Percentiles rank a stretch among this genome's conserved stretches.
phyloP scores from a whole-genome alignment of 2,113 vertebrate genomes.

The Cheilinus undulatus region DNA sequence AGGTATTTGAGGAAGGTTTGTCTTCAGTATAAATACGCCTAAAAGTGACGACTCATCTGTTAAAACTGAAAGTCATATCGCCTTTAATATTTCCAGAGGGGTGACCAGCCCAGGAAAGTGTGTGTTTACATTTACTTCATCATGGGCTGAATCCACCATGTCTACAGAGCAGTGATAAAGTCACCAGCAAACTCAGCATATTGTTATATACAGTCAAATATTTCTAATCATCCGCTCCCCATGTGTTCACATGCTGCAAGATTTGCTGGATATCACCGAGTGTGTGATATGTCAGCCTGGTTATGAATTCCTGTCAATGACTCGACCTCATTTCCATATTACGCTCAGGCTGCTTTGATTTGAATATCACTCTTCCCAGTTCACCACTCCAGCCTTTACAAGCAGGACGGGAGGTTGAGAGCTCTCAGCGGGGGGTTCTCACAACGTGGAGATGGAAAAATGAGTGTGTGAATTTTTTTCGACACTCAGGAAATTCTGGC shows the following conservation, averaged over 20 bases:
- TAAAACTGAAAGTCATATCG: background rate
- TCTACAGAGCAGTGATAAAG: background rate
- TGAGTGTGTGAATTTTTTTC: conserved; percentile 21
- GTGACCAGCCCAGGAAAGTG: background rate
- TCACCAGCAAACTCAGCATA: conserved; percentile 7
- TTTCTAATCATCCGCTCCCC: background rate
- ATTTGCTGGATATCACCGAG: conserved; percentile 22
- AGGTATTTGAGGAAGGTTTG: too few relatives aligned
- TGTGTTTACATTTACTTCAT: background rate
- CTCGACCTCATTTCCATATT: conserved; percentile 67
- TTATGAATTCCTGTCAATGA: conserved; percentile 71
- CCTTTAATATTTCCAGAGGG: background rate
- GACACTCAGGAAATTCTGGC: conserved; percentile 30
- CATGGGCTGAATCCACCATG: background rate
- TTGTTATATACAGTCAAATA: conserved; percentile 32
- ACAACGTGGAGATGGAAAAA: conserved; percentile 49
- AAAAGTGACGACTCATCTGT: too few relatives aligned
- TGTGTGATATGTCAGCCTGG: conserved; percentile 46
- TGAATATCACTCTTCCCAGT: conserved; percentile 70
- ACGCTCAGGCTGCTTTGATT: conserved; percentile 66
- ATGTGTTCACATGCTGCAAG: conserved; percentile 23
- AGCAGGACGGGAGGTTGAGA: conserved; percentile 66
- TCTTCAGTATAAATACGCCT: too few relatives aligned
- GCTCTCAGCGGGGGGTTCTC: conserved; percentile 66
- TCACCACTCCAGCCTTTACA: conserved; percentile 57